Percentiles rank a stretch among this genome's conserved stretches.
Evolutionary conservation across 2,797 vertebrate species (phyloP).

Genomic region (Todus mexicanus): DNA sequence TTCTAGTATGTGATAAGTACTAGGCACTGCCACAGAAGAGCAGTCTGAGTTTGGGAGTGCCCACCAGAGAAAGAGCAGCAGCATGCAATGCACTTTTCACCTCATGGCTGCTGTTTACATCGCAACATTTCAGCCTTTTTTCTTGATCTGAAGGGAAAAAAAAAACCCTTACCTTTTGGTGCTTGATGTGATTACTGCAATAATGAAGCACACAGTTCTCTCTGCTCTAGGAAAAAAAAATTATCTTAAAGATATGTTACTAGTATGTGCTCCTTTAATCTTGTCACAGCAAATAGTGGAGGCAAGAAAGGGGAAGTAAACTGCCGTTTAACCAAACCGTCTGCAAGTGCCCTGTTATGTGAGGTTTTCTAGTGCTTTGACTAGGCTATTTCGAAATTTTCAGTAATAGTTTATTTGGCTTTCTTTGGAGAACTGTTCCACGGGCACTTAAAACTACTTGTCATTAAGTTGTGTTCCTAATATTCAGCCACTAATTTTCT

Average conservation of each 20-base stretch:
- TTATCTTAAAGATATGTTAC: background rate
- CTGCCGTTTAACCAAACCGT: background rate
- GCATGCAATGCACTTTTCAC: conserved; percentile 17
- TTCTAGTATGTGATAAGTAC: background rate
- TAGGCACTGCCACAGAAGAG: background rate
- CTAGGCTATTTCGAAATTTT: background rate
- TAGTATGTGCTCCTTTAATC: background rate
- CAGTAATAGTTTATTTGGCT: background rate
- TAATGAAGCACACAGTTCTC: background rate
- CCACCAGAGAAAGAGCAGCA: background rate
- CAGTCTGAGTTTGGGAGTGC: background rate
- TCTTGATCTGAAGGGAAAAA: background rate
- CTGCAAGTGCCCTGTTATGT: background rate
- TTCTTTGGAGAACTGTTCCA: background rate
- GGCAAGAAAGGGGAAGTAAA: background rate
- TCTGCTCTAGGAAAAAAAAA: background rate
- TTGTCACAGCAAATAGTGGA: background rate
- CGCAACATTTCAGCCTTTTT: background rate
- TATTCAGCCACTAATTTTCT: background rate
- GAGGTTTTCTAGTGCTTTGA: background rate
- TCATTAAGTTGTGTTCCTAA: background rate
- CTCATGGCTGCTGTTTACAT: background rate
- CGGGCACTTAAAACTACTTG: background rate
- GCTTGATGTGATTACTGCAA: background rate
- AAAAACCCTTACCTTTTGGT: background rate